Evolutionary conservation across 2,888 invertebrate genomes (phyloP).

Genomic region (Willowsia nigromaculata): DNA sequence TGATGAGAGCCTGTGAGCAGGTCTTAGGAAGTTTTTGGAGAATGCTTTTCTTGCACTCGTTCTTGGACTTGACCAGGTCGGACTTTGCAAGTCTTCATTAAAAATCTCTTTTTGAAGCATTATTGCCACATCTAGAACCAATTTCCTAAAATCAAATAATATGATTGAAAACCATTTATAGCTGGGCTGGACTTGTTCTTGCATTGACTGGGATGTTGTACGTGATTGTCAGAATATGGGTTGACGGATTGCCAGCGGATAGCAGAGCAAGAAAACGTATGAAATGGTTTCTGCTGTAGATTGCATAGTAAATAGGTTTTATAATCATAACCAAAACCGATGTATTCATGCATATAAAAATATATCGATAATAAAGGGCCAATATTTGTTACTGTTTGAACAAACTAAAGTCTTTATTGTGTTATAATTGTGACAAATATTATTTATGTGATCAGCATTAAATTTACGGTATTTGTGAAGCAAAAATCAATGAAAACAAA

Average conservation of each 20-base stretch:
- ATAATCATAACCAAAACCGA: no score
- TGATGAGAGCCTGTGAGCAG: not conserved
- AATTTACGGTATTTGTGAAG: slow-evolving; percentile 51
- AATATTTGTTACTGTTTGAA: no score
- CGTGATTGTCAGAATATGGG: not conserved
- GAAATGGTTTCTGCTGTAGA: not conserved
- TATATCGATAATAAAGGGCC: no score
- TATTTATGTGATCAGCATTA: slow-evolving; percentile 59
- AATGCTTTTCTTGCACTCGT: not conserved
- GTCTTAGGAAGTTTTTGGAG: not conserved
- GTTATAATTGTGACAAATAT: not conserved
- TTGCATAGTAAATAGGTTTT: no score
- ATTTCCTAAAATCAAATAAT: not conserved
- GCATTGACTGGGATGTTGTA: not conserved
- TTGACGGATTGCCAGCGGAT: not conserved
- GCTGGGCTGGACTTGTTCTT: not conserved
- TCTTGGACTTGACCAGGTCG: not conserved
- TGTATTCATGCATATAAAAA: no score
- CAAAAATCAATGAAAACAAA: slow-evolving; percentile 59
- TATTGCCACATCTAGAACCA: no score
- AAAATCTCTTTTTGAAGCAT: no score
- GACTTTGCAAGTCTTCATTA: no score
- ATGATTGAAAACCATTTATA: no score
- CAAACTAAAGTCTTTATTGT: no score
- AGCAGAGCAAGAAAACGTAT: not conserved